Base-by-base conservation (phyloP, 2,113 vertebrate genomes). In the Panthera uncia region DNA sequence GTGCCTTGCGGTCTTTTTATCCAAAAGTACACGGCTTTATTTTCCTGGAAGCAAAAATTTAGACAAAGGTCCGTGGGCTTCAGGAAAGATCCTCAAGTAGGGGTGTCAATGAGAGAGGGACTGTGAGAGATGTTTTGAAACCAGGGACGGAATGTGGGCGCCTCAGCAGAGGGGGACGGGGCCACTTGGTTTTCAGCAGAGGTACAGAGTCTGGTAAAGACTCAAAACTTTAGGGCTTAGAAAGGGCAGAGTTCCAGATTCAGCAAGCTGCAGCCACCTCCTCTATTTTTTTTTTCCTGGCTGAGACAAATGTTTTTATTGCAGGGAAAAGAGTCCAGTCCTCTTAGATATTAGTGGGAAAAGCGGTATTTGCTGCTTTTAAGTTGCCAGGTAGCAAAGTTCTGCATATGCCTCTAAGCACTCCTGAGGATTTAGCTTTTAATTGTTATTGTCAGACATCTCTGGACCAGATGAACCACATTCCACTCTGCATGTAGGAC, bases 111-210 rank as follows among this genome's bases (percentile, higher is more conserved):
- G n/a, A 84, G 2, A 61, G 25, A 12, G 21, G 29, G 10, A 1
- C 12, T 61, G 29, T 83, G 13, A 33, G 45, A 68, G 18, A 65
- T 18, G 1, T 69, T 29, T 27, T 74, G 18, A 79, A 36, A 82
- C 66, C 1, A 45, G 2, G 7, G 4, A 38, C 6, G 74, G 29
- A 52, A 50, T 5, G 0, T 19, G 6, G 18, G 16, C 1, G 0
- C 19, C 65, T 89, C 31, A 57, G 25, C 1, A n/a, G 52, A 38
- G 27, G 50, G 4, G 25, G 2, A 41, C 14, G 7, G 15, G 41
- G 52, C 13, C 7, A 4, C 15, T 50, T 25, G n/a, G 57, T 29
- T 81, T 25, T 57, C 57, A 50, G 95, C 29, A 48, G 52, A 29
- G 4, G 27, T 23, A 19, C 45, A 55, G 61, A 52, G 1, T 74